Percentiles rank a stretch among this genome's conserved stretches.
Evolutionary conservation across 1,140 invertebrate species (phyloP).

Genomic region (Brachionus asplanchnoidis): DNA sequence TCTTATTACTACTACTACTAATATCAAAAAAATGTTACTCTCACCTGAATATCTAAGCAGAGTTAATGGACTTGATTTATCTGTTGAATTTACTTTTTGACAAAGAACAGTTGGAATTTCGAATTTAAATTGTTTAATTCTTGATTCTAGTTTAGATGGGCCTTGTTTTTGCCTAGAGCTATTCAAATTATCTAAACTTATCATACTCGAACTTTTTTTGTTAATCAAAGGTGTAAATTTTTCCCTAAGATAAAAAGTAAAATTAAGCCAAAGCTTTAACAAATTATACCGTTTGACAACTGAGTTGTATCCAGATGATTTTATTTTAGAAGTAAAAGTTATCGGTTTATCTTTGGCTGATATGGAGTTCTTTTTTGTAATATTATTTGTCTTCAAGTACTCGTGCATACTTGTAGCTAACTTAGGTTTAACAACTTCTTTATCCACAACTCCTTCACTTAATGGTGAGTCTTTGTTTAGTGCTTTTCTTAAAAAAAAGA

Average conservation of each 20-base stretch:
- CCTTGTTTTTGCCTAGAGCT: neutral
- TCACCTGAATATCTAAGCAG: slow-evolving; percentile 14
- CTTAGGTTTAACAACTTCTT: neutral
- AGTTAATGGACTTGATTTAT: slow-evolving; percentile 14
- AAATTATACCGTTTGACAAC: slow-evolving; percentile 46
- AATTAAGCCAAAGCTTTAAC: neutral
- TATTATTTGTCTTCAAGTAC: slow-evolving; percentile 31
- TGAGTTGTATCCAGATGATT: slow-evolving; percentile 54
- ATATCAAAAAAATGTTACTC: neutral
- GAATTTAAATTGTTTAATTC: slow-evolving; percentile 47
- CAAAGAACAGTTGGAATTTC: slow-evolving; percentile 46
- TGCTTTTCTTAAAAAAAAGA: neutral
- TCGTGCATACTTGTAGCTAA: slow-evolving; percentile 6
- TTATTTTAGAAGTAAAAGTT: slow-evolving; percentile 51
- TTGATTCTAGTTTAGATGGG: slow-evolving; percentile 42
- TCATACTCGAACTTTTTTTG: slow-evolving; percentile 47
- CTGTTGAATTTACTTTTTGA: neutral
- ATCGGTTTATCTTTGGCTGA: slow-evolving; percentile 48
- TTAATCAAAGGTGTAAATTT: slow-evolving; percentile 42
- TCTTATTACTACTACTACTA: too few species aligned
- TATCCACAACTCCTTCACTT: neutral
- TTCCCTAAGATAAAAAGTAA: neutral
- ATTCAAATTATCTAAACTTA: slow-evolving; percentile 39
- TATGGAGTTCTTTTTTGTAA: slow-evolving; percentile 42
- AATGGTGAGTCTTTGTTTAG: neutral